Percentiles rank a stretch among this genome's conserved stretches.
Evolutionary conservation across 2,797 vertebrate genomes (phyloP).

Genomic region (Crenuchus spilurus): DNA sequence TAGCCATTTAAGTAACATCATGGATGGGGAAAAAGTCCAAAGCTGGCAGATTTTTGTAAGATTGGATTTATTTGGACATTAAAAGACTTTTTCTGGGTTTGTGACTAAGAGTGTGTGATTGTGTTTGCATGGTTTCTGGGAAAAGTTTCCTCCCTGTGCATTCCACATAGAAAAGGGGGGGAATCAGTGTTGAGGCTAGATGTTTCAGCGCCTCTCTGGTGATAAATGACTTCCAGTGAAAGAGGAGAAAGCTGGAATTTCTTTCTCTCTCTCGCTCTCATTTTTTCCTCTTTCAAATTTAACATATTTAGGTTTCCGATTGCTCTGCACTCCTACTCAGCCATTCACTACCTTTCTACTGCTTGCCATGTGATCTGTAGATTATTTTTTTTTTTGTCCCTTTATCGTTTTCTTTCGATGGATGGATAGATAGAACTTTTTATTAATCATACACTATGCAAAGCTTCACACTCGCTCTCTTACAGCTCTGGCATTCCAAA

Average conservation of each 20-base stretch:
- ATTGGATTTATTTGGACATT: too few relatives aligned
- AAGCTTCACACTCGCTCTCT: too few relatives aligned
- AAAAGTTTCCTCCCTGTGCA: slow-evolving; percentile 56
- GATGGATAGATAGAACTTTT: too few relatives aligned
- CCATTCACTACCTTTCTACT: slow-evolving; percentile 37
- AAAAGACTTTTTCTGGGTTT: too few relatives aligned
- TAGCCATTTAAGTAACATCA: too few relatives aligned
- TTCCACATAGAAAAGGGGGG: slow-evolving; percentile 51
- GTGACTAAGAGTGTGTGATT: background rate
- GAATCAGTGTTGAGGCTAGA: slow-evolving; percentile 44
- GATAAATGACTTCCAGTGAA: slow-evolving; percentile 48
- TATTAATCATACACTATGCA: too few relatives aligned
- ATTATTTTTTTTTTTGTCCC: too few relatives aligned
- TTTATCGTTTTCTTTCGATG: too few relatives aligned
- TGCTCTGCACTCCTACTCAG: slow-evolving; percentile 38
- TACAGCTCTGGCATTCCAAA: too few relatives aligned
- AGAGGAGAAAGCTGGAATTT: slow-evolving; percentile 51
- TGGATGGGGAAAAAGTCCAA: too few relatives aligned
- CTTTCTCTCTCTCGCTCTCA: slow-evolving; percentile 1
- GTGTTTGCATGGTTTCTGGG: slow-evolving; percentile 10
- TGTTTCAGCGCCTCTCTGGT: slow-evolving; percentile 62
- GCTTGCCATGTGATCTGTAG: slow-evolving; percentile 12
- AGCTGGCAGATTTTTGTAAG: too few relatives aligned
- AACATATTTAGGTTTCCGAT: slow-evolving; percentile 9
- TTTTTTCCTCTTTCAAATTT: slow-evolving; percentile 32